These are phyloP conservation scores for Pantherophis vulpinus DNA, from an alignment of 2,797 vertebrate genomes.

Conservation along the genomic window DNA sequence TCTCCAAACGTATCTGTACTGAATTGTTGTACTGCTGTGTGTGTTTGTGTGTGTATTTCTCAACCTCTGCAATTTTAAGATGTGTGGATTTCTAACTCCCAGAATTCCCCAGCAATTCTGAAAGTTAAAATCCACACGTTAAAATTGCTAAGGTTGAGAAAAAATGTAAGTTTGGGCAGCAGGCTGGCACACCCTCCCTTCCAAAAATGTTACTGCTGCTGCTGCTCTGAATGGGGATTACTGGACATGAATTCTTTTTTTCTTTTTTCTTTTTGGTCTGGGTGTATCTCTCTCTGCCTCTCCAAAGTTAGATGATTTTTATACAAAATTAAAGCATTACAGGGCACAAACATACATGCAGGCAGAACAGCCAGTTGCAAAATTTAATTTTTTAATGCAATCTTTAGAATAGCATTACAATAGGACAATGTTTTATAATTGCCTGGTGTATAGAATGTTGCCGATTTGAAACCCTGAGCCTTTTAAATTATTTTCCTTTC, in stretches of 20 bases:
- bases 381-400: not conserved
- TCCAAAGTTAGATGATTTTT: not conserved
- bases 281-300: not conserved
- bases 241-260: not conserved
- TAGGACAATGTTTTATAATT: not conserved
- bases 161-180: not conserved
- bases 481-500: not conserved
- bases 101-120: not conserved
- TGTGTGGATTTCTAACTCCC: not conserved
- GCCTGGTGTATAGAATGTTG: not conserved
- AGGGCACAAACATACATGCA: not conserved
- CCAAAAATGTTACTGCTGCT: not conserved
- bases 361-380: not conserved
- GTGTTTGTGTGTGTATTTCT: not conserved
- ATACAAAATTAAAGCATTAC: not conserved
- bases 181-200: not conserved
- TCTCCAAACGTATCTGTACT: not conserved
- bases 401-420: not conserved
- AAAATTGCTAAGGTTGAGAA: not conserved
- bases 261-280: too few species aligned
- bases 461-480: not conserved
- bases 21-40: not conserved
- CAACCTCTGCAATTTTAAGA: not conserved
- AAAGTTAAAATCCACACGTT: not conserved
- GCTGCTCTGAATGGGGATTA: not conserved